A percentile compares a stretch with the other conserved stretches of the same genome.
Evolutionary conservation across 2,888 invertebrate genomes (phyloP).

Genomic region (Amblyjoppa proteus): DNA sequence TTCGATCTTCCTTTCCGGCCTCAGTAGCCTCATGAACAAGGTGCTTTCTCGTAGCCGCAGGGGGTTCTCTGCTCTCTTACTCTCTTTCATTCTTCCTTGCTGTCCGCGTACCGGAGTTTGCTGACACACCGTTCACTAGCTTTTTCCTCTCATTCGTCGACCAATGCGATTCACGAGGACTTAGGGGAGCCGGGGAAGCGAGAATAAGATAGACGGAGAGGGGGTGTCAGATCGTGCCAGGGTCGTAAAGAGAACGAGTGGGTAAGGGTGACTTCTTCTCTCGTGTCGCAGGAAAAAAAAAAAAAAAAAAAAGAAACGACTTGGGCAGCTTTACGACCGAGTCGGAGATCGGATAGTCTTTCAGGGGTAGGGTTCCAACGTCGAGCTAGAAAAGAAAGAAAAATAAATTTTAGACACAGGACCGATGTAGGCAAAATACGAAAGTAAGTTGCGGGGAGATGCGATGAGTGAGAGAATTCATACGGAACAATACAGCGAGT

Average conservation of each 20-base stretch:
- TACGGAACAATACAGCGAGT: constrained; percentile 12
- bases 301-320: constrained; percentile 30
- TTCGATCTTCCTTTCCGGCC: constrained; percentile 4
- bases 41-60: constrained; percentile 44
- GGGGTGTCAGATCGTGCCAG: constrained; percentile 40
- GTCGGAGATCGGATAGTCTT: constrained; percentile 54
- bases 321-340: constrained; percentile 63
- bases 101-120: constrained; percentile 34
- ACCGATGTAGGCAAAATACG: neutral
- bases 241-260: constrained; percentile 63
- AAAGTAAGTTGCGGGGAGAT: constrained; percentile 11
- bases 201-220: constrained; percentile 24
- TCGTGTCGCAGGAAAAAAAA: constrained; percentile 38
- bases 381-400: constrained; percentile 10
- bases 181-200: neutral
- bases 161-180: constrained; percentile 51
- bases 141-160: constrained; percentile 35
- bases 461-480: constrained; percentile 5
- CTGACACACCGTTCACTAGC: constrained; percentile 45
- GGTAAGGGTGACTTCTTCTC: constrained; percentile 60
- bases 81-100: constrained; percentile 16
- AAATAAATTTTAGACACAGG: neutral
- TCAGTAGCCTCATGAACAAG: constrained; percentile 2
- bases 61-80: neutral
- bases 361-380: neutral